These are phyloP conservation scores for Amphimallon solstitiale DNA, from an alignment of 2,888 invertebrate genomes.

Conservation along the genomic window DNA sequence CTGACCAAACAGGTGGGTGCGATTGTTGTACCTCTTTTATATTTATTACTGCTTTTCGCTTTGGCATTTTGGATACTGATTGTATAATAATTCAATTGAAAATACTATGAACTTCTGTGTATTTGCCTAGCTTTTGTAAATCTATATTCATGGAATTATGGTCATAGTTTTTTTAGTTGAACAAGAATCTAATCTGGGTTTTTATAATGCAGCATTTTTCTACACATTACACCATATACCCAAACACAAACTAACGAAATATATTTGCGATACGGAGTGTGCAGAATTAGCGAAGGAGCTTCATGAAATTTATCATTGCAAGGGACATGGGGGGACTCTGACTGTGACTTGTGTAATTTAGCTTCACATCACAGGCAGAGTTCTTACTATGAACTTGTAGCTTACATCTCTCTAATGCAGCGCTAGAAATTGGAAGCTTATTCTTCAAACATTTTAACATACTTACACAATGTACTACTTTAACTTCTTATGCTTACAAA, in stretches of 20 bases:
- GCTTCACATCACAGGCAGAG: slow-evolving; percentile 94
- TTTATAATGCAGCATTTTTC: slow-evolving; percentile 2
- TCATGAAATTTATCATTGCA: slow-evolving; percentile 44
- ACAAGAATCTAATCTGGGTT: background rate
- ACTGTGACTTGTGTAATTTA: slow-evolving; percentile 79
- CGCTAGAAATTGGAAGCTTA: slow-evolving; percentile 17
- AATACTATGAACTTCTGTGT: background rate
- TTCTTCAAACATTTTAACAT: slow-evolving; percentile 8
- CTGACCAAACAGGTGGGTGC: slow-evolving; percentile 29
- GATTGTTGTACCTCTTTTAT: background rate
- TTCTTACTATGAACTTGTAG: slow-evolving; percentile 82
- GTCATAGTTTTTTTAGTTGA: slow-evolving; percentile 6
- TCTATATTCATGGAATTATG: background rate
- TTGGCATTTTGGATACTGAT: background rate
- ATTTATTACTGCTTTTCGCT: slow-evolving; percentile 12
- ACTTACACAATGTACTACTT: background rate
- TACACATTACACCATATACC: background rate
- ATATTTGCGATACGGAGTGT: slow-evolving; percentile 18
- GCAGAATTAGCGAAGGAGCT: slow-evolving; percentile 20
- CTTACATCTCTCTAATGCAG: slow-evolving; percentile 36
- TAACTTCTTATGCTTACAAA: slow-evolving; percentile 16
- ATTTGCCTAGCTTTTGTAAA: slow-evolving; percentile 1
- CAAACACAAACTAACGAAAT: slow-evolving; percentile 19
- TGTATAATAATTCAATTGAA: background rate
- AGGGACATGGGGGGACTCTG: slow-evolving; percentile 73